Conservation (phyloP, 1,140 invertebrate species). For the Thrips palmi region DNA sequence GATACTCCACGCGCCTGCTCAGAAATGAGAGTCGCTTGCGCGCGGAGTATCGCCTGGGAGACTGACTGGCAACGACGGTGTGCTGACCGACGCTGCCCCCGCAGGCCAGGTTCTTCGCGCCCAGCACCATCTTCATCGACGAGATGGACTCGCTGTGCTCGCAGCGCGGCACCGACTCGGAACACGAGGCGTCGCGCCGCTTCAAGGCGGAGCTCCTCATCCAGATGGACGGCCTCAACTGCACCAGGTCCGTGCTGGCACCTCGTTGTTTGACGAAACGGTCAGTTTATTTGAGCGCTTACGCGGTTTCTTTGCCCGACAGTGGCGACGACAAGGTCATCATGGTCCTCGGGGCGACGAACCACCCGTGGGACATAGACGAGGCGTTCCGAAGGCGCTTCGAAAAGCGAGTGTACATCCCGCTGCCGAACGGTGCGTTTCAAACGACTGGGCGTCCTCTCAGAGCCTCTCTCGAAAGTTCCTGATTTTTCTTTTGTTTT, state of each 20-base stretch:
- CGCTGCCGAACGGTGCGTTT: constrained; percentile 36
- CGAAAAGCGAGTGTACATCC: constrained; percentile 56
- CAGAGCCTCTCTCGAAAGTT: not conserved
- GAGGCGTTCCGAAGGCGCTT: constrained; percentile 46
- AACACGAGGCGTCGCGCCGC: constrained; percentile 49
- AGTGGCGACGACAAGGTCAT: constrained; percentile 32
- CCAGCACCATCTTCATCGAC: constrained; percentile 55
- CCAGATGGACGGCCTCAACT: constrained; percentile 47
- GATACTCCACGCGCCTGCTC: not conserved
- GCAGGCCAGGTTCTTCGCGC: constrained; percentile 47
- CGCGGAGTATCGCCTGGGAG: too few species aligned
- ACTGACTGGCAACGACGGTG: too few species aligned
- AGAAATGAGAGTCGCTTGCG: not conserved
- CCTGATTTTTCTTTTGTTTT: constrained; percentile 13
- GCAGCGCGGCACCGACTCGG: constrained; percentile 37
- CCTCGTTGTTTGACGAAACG: too few species aligned
- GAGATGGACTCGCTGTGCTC: constrained; percentile 54
- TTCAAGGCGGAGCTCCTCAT: constrained; percentile 54
- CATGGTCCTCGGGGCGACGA: constrained; percentile 51
- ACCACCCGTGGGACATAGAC: constrained; percentile 58
- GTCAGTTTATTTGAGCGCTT: not conserved
- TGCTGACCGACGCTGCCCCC: too few species aligned
- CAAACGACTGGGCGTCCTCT: not conserved
- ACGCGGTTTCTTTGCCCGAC: constrained; percentile 2
- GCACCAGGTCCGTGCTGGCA: constrained; percentile 14